Base-by-base conservation (phyloP, 1,140 invertebrate species). In the Batillaria attramentaria region DNA sequence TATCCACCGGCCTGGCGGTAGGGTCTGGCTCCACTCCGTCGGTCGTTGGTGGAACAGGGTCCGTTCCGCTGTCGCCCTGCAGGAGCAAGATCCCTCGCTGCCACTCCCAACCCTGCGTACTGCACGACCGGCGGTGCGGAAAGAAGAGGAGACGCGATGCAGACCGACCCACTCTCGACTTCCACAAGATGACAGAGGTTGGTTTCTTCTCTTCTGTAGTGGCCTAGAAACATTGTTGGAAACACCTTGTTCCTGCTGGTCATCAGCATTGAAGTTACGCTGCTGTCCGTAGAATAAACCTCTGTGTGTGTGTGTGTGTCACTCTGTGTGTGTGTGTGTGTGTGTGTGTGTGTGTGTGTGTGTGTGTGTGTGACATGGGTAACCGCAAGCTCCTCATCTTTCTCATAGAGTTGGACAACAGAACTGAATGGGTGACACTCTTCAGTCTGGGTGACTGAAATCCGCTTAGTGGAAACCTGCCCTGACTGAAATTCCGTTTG, bases 121-220 rank as follows among this genome's bases (percentile, higher is more conserved):
- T 87, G 28, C 86, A 87, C 81, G 86, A 89, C 76, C 84, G 88
- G 57, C 87, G 86, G 54, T 85, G 80, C 75, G 88, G 87, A 18
- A 82, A 86, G 54, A 88, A 88, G 79, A 80, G 88, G 60, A 65
- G 88, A 39, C 83, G 87, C n/a, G 84, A 88, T 57, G 80, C 81
- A 75, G 84, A 87, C 79, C 79, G 88, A 69, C 88, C 88, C 31
- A 85, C 83, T 4, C 79, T 89, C 18, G 86, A 89, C 81, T 88
- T 89, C 73, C 77, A 83, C 37, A 89, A 89, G 82, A 89, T 89
- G 88, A 89, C 86, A 62, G 87, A 89, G 87, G 88, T 88, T 77
- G 80, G 78, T 79, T n/a, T n/a, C n/a, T n/a, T n/a, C n/a, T n/a
- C n/a, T n/a, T n/a, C n/a, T n/a, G n/a, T n/a, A n/a, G n/a, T n/a